These are phyloP conservation scores for Osmoderma eremita DNA, from an alignment of 2,888 invertebrate species.

Conservation along the genomic window DNA sequence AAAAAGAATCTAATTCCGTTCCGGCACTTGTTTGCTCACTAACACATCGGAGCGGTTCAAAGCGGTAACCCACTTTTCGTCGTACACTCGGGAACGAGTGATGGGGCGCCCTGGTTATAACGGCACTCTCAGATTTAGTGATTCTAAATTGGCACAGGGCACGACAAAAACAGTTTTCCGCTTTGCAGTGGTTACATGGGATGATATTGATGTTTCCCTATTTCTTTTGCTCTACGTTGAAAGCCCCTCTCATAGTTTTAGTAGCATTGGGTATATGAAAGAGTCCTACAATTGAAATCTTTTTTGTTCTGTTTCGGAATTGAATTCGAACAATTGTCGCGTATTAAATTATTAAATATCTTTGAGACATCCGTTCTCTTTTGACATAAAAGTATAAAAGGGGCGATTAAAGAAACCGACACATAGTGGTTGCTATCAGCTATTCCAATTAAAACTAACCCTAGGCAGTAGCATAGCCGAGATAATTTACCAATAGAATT, in stretches of 20 bases:
- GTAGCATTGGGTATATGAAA: not conserved
- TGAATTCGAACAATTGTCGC: too few relatives aligned
- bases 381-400: too few relatives aligned
- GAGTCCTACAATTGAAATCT: too few relatives aligned
- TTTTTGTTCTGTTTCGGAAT: too few relatives aligned
- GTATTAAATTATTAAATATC: too few relatives aligned
- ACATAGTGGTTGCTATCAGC: too few relatives aligned
- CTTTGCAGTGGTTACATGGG: conserved; percentile 9
- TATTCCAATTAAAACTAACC: too few relatives aligned
- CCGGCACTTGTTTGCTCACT: conserved; percentile 42
- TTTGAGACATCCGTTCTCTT: too few relatives aligned
- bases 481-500: too few relatives aligned
- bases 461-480: too few relatives aligned
- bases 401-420: too few relatives aligned
- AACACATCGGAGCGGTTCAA: conserved; percentile 35
- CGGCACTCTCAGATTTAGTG: conserved; percentile 2
- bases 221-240: conserved; percentile 7
- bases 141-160: conserved; percentile 19
- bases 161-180: conserved; percentile 16
- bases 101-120: not conserved
- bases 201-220: conserved; percentile 18
- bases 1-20: conserved; percentile 44
- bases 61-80: conserved; percentile 43
- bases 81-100: conserved; percentile 17
- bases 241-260: not conserved